Conservation (phyloP, 1,140 invertebrate species). For the Chironomus striatipennis region DNA sequence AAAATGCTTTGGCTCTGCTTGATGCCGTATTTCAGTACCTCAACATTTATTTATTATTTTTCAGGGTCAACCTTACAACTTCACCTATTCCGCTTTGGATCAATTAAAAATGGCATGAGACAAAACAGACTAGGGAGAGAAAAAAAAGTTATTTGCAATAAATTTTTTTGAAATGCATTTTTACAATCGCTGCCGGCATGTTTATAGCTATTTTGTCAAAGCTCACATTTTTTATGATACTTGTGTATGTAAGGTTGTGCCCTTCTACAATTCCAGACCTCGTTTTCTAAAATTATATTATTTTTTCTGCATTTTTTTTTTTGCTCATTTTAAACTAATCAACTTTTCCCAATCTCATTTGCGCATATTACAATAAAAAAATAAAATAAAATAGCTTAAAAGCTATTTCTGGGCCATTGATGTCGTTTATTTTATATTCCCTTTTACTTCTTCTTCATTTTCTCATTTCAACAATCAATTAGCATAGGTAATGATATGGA, state of each 20-base stretch:
- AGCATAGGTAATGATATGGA: background rate
- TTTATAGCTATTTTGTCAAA: constrained; percentile 6
- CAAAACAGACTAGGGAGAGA: background rate
- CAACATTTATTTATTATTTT: background rate
- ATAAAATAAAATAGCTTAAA: no score
- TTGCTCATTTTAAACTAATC: background rate
- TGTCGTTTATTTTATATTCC: background rate
- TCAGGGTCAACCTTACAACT: background rate
- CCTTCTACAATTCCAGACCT: background rate
- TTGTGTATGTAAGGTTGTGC: background rate
- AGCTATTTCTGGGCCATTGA: background rate
- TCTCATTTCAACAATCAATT: background rate
- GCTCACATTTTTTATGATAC: background rate
- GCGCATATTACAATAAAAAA: background rate
- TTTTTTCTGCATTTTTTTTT: background rate
- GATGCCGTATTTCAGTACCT: background rate
- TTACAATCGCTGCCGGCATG: background rate
- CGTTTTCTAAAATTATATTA: no score
- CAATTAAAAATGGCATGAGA: background rate
- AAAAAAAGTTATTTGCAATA: constrained; percentile 15
- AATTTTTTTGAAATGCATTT: background rate
- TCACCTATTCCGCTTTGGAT: background rate
- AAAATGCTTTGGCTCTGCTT: background rate
- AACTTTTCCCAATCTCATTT: background rate
- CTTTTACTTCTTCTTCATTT: background rate